Conservation (phyloP, 2,797 vertebrate genomes). For the Xyrichtys novacula region DNA sequence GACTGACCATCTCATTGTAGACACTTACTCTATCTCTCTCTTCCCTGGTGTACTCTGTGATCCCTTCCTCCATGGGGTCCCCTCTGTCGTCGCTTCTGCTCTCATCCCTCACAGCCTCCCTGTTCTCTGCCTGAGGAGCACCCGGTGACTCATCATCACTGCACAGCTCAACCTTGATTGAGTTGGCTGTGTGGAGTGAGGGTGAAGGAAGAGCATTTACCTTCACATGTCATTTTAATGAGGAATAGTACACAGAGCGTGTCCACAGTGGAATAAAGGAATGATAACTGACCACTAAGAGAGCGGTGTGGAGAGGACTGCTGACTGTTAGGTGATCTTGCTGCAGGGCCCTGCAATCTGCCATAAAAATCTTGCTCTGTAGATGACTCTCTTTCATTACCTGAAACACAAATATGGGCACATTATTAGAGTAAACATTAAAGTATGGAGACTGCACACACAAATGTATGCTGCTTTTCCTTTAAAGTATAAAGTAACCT, state of each 20-base stretch:
- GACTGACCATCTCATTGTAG: constrained; percentile 88
- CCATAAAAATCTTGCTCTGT: constrained; percentile 93
- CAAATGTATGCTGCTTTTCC: constrained; percentile 1
- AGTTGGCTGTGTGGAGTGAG: constrained; percentile 84
- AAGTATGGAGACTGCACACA: constrained; percentile 41
- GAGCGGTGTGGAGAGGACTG: constrained; percentile 93
- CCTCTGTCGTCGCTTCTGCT: constrained; percentile 85
- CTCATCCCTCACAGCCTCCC: constrained; percentile 87
- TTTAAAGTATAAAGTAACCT: constrained; percentile 79
- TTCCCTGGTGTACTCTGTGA: constrained; percentile 78
- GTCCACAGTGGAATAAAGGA: background rate
- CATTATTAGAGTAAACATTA: constrained; percentile 46
- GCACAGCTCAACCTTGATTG: constrained; percentile 97
- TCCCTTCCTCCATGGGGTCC: constrained; percentile 84
- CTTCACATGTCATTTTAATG: background rate
- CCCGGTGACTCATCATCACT: constrained; percentile 92
- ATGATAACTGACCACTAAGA: constrained; percentile 87
- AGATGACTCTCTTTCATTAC: constrained; percentile 93
- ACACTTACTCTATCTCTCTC: constrained; percentile 83
- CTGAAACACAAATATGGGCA: constrained; percentile 80
- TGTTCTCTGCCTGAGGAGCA: constrained; percentile 85
- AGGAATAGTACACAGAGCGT: background rate
- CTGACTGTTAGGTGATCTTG: constrained; percentile 93
- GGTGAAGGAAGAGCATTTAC: constrained; percentile 21
- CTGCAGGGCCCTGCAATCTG: constrained; percentile 86